Conservation (phyloP, 2,797 vertebrate species). For the Mormyrops boulengeri region DNA sequence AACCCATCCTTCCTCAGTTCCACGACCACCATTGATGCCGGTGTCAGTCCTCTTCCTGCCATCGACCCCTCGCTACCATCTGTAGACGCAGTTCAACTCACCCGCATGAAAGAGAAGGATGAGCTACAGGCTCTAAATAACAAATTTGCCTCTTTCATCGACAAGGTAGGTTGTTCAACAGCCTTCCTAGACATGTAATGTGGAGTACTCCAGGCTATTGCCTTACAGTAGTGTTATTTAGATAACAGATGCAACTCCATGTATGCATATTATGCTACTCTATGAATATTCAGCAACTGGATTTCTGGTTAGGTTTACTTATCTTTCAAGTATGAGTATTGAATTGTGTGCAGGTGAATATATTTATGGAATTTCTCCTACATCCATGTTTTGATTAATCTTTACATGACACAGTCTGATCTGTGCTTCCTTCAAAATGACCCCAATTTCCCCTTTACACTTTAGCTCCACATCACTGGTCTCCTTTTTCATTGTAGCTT, state of each 20-base stretch:
- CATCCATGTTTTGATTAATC: conserved; percentile 6
- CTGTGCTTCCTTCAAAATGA: neutral
- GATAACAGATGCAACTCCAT: neutral
- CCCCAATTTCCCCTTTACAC: neutral
- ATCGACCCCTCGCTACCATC: conserved; percentile 54
- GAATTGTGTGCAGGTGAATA: neutral
- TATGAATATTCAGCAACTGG: neutral
- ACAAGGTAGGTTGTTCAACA: conserved; percentile 43
- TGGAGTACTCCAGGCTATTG: neutral
- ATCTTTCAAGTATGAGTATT: neutral
- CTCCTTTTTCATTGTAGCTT: neutral
- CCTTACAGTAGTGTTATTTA: neutral
- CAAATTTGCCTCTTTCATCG: conserved; percentile 53
- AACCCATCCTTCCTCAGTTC: conserved; percentile 42
- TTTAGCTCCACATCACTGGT: neutral
- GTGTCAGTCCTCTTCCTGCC: conserved; percentile 36
- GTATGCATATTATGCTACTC: neutral
- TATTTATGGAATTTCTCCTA: neutral
- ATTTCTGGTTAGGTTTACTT: neutral
- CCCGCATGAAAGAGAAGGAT: conserved; percentile 52
- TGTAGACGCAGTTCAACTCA: conserved; percentile 48
- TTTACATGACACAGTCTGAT: neutral
- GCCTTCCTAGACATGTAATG: neutral
- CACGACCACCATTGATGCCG: conserved; percentile 25
- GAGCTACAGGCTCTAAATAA: conserved; percentile 55